Evolutionary conservation across 92 coral and sea anemone species (phyloP), one percentile per base, ranked within the genome.

Genomic region (Palythoa grandiflora): DNA sequence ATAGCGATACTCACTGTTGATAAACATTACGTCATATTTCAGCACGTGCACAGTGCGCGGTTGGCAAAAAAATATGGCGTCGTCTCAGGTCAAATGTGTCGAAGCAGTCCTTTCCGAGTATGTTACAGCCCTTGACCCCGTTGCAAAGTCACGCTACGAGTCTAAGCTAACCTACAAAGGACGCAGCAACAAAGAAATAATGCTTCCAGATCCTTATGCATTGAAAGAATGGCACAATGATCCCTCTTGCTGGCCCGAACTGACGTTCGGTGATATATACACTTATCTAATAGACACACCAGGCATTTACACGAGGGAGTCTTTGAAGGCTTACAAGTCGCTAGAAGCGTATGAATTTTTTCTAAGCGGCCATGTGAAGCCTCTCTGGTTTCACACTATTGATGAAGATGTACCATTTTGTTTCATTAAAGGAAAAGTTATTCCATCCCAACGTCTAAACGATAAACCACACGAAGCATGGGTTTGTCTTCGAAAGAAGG

Each of bases 191-290:
- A 72, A 72, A 12, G 88, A 57, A 0, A 39, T 8, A 53, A 48
- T 36, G n/a, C 78, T 84, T 51, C 89, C 89, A 17, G 89, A 89
- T 63, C 89, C 92, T 17, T 52, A 89, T 36, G 77, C 40, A 39
- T 55, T 65, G 57, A 84, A 89, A 89, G 73, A 68, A 63, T 91
- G 91, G 93, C 37, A 38, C 38, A 91, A 83, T 84, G 71, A 90
- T 74, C 91, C 83, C 54, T 75, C 87, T 40, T 63, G 40, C 12
- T 87, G 88, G 93, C 93, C 93, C 2, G 90, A 86, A 28, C 39
- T 90, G 55, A 38, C 48, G 65, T 90, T 80, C 70, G 72, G 84
- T 9, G 88, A 87, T 54, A 76, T 90, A 19, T 90, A 90, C 84
- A 71, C 94, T 0, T 91, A 84, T 28, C 71, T 89, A 13, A 73